These are phyloP conservation scores for Auanema freiburgensis DNA, from an alignment of 2,888 invertebrate genomes.

Conservation along the genomic window DNA sequence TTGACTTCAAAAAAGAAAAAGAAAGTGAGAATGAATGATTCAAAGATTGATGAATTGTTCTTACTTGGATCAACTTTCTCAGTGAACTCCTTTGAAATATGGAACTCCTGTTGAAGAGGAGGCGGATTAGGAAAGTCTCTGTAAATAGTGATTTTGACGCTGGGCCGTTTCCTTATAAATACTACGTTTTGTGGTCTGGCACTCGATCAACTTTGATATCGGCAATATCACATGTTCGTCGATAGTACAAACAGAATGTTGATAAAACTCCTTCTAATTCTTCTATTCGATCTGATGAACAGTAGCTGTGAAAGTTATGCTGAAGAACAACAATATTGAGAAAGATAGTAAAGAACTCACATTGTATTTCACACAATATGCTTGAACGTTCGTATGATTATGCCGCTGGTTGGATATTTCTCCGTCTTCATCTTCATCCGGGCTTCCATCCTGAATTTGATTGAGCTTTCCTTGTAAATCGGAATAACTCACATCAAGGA, in stretches of 20 bases:
- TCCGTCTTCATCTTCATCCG: constrained; percentile 17
- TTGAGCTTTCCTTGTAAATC: background rate
- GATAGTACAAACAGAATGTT: constrained; percentile 31
- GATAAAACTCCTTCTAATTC: constrained; percentile 33
- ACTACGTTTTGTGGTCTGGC: too few relatives aligned
- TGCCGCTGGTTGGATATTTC: constrained; percentile 11
- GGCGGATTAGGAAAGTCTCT: too few relatives aligned
- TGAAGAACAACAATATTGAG: constrained; percentile 3
- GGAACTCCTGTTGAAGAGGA: too few relatives aligned
- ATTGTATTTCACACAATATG: constrained; percentile 34
- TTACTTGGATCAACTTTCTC: too few relatives aligned
- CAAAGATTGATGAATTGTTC: too few relatives aligned
- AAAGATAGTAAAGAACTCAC: background rate
- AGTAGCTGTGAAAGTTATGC: constrained; percentile 32
- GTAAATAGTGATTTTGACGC: too few relatives aligned
- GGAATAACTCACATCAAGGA: constrained; percentile 8
- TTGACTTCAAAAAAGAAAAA: too few relatives aligned
- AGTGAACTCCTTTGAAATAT: too few relatives aligned
- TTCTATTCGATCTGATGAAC: constrained; percentile 16
- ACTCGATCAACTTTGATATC: constrained; percentile 4
- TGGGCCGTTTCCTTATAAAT: too few relatives aligned
- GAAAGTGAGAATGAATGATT: too few relatives aligned
- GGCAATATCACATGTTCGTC: constrained; percentile 22
- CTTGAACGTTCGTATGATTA: constrained; percentile 16
- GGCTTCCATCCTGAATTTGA: background rate